Evolutionary conservation across 2,888 invertebrate species (phyloP).

Genomic region (Scelioninae gen. 2): DNA sequence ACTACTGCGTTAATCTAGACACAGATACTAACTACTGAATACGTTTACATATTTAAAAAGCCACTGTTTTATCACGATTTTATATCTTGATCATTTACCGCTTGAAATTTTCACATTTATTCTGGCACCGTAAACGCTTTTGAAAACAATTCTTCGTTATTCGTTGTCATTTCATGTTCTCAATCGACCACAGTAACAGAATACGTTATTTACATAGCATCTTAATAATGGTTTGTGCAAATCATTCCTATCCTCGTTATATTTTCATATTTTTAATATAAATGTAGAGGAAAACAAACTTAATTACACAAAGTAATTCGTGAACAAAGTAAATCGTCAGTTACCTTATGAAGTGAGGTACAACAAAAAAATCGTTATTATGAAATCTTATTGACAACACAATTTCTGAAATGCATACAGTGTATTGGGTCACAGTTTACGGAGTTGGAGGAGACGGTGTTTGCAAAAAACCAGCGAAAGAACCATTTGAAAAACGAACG

Average conservation of each 20-base stretch:
- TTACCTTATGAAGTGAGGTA: too few species aligned
- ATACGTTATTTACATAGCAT: slow-evolving; percentile 40
- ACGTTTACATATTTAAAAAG: slow-evolving; percentile 68
- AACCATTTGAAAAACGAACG: too few species aligned
- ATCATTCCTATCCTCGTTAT: slow-evolving; percentile 21
- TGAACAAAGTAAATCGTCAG: too few species aligned
- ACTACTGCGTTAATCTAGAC: slow-evolving; percentile 70
- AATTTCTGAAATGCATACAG: too few species aligned
- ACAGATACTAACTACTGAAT: slow-evolving; percentile 72
- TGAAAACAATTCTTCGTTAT: slow-evolving; percentile 38
- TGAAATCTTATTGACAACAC: too few species aligned
- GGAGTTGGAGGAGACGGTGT: too few species aligned
- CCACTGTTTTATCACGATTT: slow-evolving; percentile 59
- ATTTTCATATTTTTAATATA: slow-evolving; percentile 15
- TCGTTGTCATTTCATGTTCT: slow-evolving; percentile 42
- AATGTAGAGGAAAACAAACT: slow-evolving; percentile 5
- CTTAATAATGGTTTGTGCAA: slow-evolving; percentile 1
- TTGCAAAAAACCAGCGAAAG: too few species aligned
- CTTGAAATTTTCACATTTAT: slow-evolving; percentile 25
- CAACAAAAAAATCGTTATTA: too few species aligned
- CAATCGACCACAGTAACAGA: slow-evolving; percentile 25
- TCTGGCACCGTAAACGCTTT: slow-evolving; percentile 16
- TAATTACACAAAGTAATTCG: too few species aligned
- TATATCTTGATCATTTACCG: slow-evolving; percentile 36
- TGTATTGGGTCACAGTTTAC: too few species aligned